These are phyloP conservation scores for Tetragonisca angustula DNA, from an alignment of 2,888 invertebrate species.

Conservation along the genomic window DNA sequence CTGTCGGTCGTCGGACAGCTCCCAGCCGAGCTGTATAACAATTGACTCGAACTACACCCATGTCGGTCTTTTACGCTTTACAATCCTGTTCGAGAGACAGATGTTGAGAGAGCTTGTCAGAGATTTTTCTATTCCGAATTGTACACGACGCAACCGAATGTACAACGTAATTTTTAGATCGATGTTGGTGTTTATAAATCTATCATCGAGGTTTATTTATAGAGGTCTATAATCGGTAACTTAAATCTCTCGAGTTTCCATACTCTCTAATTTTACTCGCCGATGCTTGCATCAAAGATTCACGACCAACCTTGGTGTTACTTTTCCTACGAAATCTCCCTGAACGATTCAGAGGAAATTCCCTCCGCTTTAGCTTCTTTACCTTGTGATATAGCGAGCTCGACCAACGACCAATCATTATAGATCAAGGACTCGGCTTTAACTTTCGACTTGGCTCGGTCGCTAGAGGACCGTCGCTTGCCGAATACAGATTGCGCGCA, in stretches of 20 bases:
- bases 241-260: background rate
- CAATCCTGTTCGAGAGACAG: too few species aligned
- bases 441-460: background rate
- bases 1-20: too few species aligned
- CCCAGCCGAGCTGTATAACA: background rate
- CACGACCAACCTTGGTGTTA: background rate
- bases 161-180: constrained; percentile 1
- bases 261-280: background rate
- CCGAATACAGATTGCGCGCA: background rate
- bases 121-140: background rate
- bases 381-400: background rate
- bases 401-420: background rate
- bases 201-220: too few species aligned
- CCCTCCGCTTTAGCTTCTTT: background rate
- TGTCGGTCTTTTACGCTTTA: background rate
- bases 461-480: background rate
- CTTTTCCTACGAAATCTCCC: too few species aligned
- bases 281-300: background rate
- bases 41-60: background rate
- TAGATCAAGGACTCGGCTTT: background rate
- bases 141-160: background rate
- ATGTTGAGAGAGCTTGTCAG: too few species aligned
- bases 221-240: too few species aligned
- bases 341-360: background rate
- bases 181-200: background rate